A percentile compares a stretch with the other conserved stretches of the same genome.
phyloP scores from a whole-genome alignment of 2,888 invertebrate species.

The Hemithea aestivaria region DNA sequence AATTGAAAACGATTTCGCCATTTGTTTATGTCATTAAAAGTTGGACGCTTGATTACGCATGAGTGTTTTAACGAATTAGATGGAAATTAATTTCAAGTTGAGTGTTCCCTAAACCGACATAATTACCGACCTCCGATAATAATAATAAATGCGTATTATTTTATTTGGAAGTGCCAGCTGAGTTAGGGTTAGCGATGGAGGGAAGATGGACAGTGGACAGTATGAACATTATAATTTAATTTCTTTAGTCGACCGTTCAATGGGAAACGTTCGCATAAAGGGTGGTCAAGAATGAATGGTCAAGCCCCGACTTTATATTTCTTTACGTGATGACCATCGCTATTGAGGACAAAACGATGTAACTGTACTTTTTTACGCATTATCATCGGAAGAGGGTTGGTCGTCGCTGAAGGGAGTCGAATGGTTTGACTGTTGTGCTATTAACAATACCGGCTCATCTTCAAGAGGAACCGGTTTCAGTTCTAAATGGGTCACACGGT shows the following conservation, averaged over 20 bases:
- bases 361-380: constrained; percentile 69
- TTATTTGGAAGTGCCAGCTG: constrained; percentile 30
- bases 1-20: constrained; percentile 73
- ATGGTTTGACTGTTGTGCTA: constrained; percentile 70
- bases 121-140: constrained; percentile 37
- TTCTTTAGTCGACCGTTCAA: constrained; percentile 50
- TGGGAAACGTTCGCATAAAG: constrained; percentile 57
- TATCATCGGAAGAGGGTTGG: constrained; percentile 68
- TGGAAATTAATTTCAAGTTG: constrained; percentile 45
- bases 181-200: constrained; percentile 35
- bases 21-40: constrained; percentile 61
- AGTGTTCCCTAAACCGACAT: constrained; percentile 38
- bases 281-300: constrained; percentile 67
- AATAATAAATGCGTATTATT: constrained; percentile 18
- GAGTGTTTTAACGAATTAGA: constrained; percentile 21
- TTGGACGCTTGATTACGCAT: constrained; percentile 49
- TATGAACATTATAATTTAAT: constrained; percentile 37
- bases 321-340: constrained; percentile 59
- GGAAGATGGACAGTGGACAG: constrained; percentile 37
- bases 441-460: constrained; percentile 69
- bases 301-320: constrained; percentile 64
- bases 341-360: constrained; percentile 60
- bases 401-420: constrained; percentile 64
- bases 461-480: constrained; percentile 75
- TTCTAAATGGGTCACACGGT: constrained; percentile 78